phyloP scores from a whole-genome alignment of 1,140 invertebrate species.

The Aleiodes sp. region DNA sequence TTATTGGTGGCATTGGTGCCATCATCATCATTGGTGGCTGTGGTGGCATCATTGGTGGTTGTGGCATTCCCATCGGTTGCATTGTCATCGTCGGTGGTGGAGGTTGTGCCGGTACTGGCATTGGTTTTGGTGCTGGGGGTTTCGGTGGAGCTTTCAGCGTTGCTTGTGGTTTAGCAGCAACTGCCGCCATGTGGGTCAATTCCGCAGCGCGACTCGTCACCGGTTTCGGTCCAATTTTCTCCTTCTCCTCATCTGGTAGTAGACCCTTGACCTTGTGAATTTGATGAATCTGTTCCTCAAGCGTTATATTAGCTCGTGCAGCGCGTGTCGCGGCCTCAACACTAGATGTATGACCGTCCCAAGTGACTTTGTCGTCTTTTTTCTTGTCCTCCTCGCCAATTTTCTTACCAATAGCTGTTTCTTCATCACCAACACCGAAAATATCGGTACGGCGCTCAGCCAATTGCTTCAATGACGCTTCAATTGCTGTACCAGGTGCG shows the following conservation, averaged over 20 bases:
- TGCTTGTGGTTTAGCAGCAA: constrained; percentile 64
- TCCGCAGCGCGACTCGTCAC: constrained; percentile 63
- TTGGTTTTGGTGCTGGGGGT: constrained; percentile 59
- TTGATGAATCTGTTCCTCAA: constrained; percentile 97
- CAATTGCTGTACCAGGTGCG: constrained; percentile 90
- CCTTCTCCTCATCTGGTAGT: constrained; percentile 92
- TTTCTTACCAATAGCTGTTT: constrained; percentile 99
- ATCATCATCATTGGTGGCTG: constrained; percentile 76
- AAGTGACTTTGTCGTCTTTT: constrained; percentile 91
- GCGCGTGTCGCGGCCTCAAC: constrained; percentile 91
- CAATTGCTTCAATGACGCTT: constrained; percentile 93
- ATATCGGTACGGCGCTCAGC: constrained; percentile 99
- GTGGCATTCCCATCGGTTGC: constrained; percentile 63
- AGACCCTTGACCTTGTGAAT: constrained; percentile 96
- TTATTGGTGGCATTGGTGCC: constrained; percentile 71
- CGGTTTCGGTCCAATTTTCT: constrained; percentile 87
- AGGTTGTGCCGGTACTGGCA: constrained; percentile 52
- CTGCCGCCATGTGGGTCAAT: constrained; percentile 59
- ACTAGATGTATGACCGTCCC: constrained; percentile 98
- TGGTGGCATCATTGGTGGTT: constrained; percentile 67
- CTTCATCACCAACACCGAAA: constrained; percentile 98
- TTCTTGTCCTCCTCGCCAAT: constrained; percentile 94
- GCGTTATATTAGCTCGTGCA: constrained; percentile 93
- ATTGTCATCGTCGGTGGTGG: constrained; percentile 39
- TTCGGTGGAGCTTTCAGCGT: constrained; percentile 63